A percentile compares a stretch with the other conserved stretches of the same genome.
Conservation (phyloP, 1,140 invertebrate species). For the Acromyrmex heyeri region DNA sequence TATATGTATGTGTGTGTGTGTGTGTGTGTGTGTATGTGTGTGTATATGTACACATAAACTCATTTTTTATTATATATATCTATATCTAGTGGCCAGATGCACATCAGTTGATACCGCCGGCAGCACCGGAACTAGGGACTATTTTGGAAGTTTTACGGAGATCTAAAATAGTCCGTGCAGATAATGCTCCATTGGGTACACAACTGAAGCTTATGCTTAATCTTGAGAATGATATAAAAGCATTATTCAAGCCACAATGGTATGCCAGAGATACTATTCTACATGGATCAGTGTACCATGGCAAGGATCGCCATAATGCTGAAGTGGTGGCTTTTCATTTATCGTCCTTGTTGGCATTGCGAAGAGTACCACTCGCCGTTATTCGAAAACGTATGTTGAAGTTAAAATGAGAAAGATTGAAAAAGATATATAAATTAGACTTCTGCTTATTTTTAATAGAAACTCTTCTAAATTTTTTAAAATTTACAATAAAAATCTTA, state of each 20-base stretch:
- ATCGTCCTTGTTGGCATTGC: constrained; percentile 92
- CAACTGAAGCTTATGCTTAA: constrained; percentile 95
- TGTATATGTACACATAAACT: too few species aligned
- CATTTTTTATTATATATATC: constrained; percentile 69
- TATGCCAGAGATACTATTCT: constrained; percentile 92
- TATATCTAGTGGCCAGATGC: constrained; percentile 90
- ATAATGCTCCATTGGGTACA: constrained; percentile 93
- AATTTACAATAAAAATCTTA: constrained; percentile 2
- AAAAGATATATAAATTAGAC: neutral
- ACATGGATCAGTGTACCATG: constrained; percentile 93
- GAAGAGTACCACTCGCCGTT: constrained; percentile 92
- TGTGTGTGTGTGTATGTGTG: too few species aligned
- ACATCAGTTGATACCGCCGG: constrained; percentile 89
- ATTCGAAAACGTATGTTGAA: constrained; percentile 88
- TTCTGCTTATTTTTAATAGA: neutral
- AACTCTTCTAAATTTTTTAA: neutral
- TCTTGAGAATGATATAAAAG: constrained; percentile 92
- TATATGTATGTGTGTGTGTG: too few species aligned
- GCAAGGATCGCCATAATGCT: constrained; percentile 96
- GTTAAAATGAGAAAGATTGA: neutral
- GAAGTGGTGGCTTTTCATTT: constrained; percentile 98
- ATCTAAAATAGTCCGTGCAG: constrained; percentile 91
- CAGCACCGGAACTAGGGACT: constrained; percentile 89
- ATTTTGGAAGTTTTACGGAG: constrained; percentile 90
- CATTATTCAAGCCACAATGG: constrained; percentile 97